These are phyloP conservation scores for Druon quercuslanigerum DNA, from an alignment of 1,140 invertebrate species.

Conservation along the genomic window DNA sequence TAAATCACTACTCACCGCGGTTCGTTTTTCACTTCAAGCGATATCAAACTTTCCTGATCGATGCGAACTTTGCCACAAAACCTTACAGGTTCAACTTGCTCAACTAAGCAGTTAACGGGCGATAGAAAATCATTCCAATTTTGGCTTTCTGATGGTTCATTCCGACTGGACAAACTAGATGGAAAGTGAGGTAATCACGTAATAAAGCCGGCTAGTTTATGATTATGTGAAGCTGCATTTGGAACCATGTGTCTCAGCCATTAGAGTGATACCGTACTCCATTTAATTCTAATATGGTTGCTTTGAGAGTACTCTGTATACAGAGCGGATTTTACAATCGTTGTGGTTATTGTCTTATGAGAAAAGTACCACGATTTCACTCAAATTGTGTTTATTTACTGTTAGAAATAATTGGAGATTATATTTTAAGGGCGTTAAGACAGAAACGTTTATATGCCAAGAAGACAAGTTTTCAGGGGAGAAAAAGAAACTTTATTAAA, in stretches of 20 bases:
- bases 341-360: neutral
- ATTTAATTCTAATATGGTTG: neutral
- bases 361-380: neutral
- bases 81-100: conserved; percentile 40
- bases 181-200: neutral
- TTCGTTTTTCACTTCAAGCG: conserved; percentile 45
- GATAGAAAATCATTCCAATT: neutral
- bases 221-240: neutral
- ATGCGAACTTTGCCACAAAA: conserved; percentile 44
- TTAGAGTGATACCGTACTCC: neutral
- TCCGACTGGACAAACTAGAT: neutral
- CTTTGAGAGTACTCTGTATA: neutral
- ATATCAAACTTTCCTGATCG: conserved; percentile 49
- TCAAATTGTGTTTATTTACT: neutral
- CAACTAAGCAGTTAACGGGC: neutral
- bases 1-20: conserved; percentile 44
- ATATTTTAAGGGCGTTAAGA: too few relatives aligned
- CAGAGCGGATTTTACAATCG: neutral
- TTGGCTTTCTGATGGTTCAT: neutral
- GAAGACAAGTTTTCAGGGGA: too few relatives aligned
- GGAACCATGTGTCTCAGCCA: neutral
- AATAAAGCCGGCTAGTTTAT: neutral
- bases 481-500: too few relatives aligned
- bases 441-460: too few relatives aligned
- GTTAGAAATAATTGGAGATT: too few relatives aligned